Evolutionary conservation across 2,888 invertebrate species (phyloP).

Genomic region (Penaeus monodon): DNA sequence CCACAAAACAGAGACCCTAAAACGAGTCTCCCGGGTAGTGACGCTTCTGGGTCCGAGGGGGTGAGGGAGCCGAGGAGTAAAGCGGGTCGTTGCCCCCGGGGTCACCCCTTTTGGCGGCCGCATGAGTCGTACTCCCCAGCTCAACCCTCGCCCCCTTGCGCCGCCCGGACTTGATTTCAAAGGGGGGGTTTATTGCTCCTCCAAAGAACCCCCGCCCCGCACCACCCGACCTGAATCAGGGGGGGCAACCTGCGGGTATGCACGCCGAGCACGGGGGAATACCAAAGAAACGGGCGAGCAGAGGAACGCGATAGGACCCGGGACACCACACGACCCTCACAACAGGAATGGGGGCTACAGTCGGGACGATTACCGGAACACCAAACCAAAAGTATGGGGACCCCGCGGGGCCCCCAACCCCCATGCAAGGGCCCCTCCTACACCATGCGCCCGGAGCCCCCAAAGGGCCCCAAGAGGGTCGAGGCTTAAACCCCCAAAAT

Average conservation of each 20-base stretch:
- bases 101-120: constrained; percentile 29
- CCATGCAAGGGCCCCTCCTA: constrained; percentile 23
- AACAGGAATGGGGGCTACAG: constrained; percentile 47
- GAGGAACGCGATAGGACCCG: constrained; percentile 7
- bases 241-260: constrained; percentile 54
- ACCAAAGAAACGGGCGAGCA: constrained; percentile 50
- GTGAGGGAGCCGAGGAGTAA: constrained; percentile 37
- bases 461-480: constrained; percentile 20
- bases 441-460: constrained; percentile 28
- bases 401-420: constrained; percentile 32
- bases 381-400: constrained; percentile 56
- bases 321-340: neutral
- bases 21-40: constrained; percentile 50
- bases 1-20: constrained; percentile 22
- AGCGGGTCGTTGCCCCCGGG: constrained; percentile 29
- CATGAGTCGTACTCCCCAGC: constrained; percentile 39
- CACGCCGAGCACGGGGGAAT: constrained; percentile 49
- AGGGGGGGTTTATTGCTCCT: neutral
- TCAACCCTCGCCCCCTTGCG: constrained; percentile 35
- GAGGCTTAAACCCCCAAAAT: constrained; percentile 34
- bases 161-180: constrained; percentile 10
- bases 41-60: constrained; percentile 47
- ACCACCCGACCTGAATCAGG: constrained; percentile 43
- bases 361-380: constrained; percentile 54
- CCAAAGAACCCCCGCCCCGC: constrained; percentile 27